Evolutionary conservation across 1,140 invertebrate species (phyloP).

Genomic region (Gerris buenoi): DNA sequence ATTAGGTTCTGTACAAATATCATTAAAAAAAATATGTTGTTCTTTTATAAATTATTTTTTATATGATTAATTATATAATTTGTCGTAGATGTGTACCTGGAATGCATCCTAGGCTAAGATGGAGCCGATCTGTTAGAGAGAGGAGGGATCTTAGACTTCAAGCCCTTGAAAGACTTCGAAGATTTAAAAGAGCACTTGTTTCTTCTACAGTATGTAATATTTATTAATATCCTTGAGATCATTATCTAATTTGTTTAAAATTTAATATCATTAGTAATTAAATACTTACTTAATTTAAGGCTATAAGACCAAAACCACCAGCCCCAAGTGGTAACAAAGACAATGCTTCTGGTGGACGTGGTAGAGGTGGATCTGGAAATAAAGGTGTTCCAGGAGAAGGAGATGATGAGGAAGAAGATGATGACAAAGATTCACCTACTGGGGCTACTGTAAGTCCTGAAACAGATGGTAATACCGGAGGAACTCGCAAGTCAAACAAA

Average conservation of each 20-base stretch:
- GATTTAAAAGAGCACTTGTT: conserved; percentile 18
- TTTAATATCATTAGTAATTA: too few relatives aligned
- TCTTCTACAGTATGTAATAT: not conserved
- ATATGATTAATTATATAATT: not conserved
- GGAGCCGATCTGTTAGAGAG: conserved; percentile 26
- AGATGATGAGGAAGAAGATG: conserved; percentile 20
- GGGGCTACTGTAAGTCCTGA: conserved; percentile 10
- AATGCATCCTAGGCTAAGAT: conserved; percentile 66
- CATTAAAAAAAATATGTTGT: too few relatives aligned
- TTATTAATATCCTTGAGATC: too few relatives aligned
- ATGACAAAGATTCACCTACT: conserved; percentile 16
- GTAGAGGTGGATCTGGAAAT: conserved; percentile 13
- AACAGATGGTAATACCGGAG: conserved; percentile 32
- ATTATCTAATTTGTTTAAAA: too few relatives aligned
- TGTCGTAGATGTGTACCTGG: conserved; percentile 51
- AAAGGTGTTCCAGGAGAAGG: conserved; percentile 23
- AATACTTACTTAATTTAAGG: not conserved
- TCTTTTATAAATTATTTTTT: too few relatives aligned
- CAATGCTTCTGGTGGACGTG: conserved; percentile 4
- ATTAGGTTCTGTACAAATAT: too few relatives aligned
- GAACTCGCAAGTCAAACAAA: conserved; percentile 15
- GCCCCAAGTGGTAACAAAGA: conserved; percentile 5
- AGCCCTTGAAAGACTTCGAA: not conserved
- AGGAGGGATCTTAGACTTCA: conserved; percentile 35
- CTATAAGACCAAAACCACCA: conserved; percentile 2